Evolutionary conservation across 2,888 invertebrate genomes (phyloP), one percentile per base, ranked within the genome.

Genomic region (Nomada hirtipes): DNA sequence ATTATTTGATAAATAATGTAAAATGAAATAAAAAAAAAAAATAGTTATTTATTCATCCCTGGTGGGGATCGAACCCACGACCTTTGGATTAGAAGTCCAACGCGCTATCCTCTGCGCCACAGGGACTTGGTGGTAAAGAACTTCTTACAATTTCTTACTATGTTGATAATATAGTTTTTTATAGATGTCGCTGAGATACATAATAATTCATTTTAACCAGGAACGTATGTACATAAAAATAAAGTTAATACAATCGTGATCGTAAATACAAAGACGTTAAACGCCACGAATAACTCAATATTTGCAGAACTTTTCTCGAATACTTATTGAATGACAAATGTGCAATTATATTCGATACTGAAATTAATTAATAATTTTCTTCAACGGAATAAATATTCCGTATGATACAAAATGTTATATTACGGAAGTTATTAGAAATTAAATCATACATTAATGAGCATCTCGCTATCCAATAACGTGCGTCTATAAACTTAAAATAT

Each of bases 61-160:
- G 92, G 93, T 93, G 93, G 93, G 93, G 93, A 93, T 93, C 92
- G 93, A 93, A 93, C 93, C 93, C 93, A 93, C 93, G 93, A 93
- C 93, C 93, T 93, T 93, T 93, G 93, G 93, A 93, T 93, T 93
- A 93, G 92, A 93, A 93, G 93, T 93, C 93, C 93, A 93, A 93
- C 93, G 93, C 93, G 93, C 93, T 93, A 93, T 93, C 93, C 93
- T 92, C 93, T 93, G 93, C 93, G 93, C 93, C 92, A 93, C 92
- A 92, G 93, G 93, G 93, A 93, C 93, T 89, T 73, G 86, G 67
- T 88, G 83, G 18, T 42, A 18, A 59, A 67, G 10, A 2, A 0
- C 0, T 15, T 42, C 67, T 68, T 60, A 55, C 44, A 64, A 44
- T 44, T 9, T 3, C 61, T 80, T 72, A 86, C 23, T 50, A 72